Evolutionary conservation across 2,113 vertebrate species (phyloP).

Genomic region (Gymnocephalus cernua): DNA sequence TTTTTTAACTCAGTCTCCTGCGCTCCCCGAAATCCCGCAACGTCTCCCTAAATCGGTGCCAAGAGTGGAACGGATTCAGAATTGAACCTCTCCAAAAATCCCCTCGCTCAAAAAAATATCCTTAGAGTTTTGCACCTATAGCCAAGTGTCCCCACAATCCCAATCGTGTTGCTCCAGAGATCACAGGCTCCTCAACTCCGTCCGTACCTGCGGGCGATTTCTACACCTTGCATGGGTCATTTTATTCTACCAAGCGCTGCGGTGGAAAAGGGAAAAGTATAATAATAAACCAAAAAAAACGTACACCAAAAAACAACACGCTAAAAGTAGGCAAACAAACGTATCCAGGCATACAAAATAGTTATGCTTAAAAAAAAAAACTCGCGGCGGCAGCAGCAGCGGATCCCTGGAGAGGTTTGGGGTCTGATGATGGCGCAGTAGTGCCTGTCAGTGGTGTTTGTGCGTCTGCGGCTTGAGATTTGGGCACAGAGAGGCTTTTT

Average conservation of each 20-base stretch:
- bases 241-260: constrained; percentile 68
- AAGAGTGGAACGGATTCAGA: constrained; percentile 61
- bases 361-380: background rate
- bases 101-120: constrained; percentile 66
- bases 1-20: constrained; percentile 48
- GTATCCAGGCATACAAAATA: constrained; percentile 48
- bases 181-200: constrained; percentile 72
- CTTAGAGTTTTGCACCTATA: constrained; percentile 49
- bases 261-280: constrained; percentile 31
- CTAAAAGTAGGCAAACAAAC: constrained; percentile 40
- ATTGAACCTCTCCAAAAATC: constrained; percentile 48
- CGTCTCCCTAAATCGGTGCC: constrained; percentile 63
- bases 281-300: no score
- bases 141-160: constrained; percentile 22
- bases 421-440: constrained; percentile 75
- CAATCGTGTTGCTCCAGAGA: constrained; percentile 61
- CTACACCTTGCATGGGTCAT: constrained; percentile 81
- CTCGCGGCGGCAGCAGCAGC: constrained; percentile 32
- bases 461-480: constrained; percentile 82
- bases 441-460: constrained; percentile 79
- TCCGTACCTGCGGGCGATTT: constrained; percentile 80
- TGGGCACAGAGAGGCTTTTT: constrained; percentile 85
- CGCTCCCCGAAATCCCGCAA: constrained; percentile 44
- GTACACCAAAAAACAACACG: constrained; percentile 35
- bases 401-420: constrained; percentile 65